Evolutionary conservation across 2,888 invertebrate genomes (phyloP).

Genomic region (Ophraella communa): DNA sequence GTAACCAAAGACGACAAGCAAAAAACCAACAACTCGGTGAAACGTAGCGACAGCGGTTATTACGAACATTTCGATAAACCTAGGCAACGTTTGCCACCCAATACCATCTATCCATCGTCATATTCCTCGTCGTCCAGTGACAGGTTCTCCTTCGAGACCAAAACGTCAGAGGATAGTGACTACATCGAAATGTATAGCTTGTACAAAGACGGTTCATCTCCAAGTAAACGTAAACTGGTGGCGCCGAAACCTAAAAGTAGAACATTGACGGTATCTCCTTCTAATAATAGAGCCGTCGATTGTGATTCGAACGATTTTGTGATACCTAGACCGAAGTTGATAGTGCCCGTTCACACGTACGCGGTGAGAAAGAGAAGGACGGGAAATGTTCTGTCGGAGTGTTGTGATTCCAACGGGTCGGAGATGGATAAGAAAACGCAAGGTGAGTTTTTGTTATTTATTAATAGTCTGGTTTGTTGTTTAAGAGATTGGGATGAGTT

Average conservation of each 20-base stretch:
- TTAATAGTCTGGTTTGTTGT: too few relatives aligned
- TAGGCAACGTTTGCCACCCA: slow-evolving; percentile 56
- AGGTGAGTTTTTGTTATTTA: slow-evolving; percentile 23
- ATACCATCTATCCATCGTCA: slow-evolving; percentile 51
- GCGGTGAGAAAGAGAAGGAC: slow-evolving; percentile 80
- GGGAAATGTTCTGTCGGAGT: slow-evolving; percentile 65
- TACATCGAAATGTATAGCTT: slow-evolving; percentile 45
- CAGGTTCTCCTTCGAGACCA: slow-evolving; percentile 25
- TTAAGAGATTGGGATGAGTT: too few relatives aligned
- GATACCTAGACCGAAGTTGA: slow-evolving; percentile 84
- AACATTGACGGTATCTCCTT: slow-evolving; percentile 28
- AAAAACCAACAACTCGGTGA: slow-evolving; percentile 36
- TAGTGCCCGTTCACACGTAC: slow-evolving; percentile 88
- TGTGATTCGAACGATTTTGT: slow-evolving; percentile 66
- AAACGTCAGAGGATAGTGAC: slow-evolving; percentile 31
- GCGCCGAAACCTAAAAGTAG: slow-evolving; percentile 29
- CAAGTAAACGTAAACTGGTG: slow-evolving; percentile 29
- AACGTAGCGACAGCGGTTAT: slow-evolving; percentile 54
- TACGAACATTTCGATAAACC: slow-evolving; percentile 55
- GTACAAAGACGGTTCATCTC: slow-evolving; percentile 50
- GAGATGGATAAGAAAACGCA: slow-evolving; percentile 19
- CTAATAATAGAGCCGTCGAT: slow-evolving; percentile 25
- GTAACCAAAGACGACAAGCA: slow-evolving; percentile 29
- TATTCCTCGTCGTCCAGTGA: slow-evolving; percentile 34
- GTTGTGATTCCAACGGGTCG: slow-evolving; percentile 37